A percentile compares a stretch with the other conserved stretches of the same genome.
phyloP scores from a whole-genome alignment of 2,113 vertebrate species.

The Eolophus roseicapilla region DNA sequence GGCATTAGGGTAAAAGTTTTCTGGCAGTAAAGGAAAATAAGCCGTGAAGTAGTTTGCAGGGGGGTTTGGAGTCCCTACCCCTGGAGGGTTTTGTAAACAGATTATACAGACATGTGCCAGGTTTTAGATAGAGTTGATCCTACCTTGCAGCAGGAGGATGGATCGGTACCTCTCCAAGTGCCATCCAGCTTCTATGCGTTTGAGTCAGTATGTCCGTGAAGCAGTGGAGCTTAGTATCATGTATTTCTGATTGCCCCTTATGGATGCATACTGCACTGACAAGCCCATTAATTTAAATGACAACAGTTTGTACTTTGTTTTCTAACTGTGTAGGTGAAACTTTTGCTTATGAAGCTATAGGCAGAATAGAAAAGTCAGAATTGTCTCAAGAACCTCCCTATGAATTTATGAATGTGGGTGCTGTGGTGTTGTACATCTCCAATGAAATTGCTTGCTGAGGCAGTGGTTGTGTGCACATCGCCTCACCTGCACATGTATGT shows the following conservation, averaged over 20 bases:
- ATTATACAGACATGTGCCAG: background rate
- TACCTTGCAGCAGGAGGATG: background rate
- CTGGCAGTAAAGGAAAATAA: slow-evolving; percentile 21
- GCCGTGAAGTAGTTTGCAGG: background rate
- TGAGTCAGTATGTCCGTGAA: background rate
- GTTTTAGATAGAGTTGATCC: background rate
- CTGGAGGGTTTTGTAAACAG: background rate
- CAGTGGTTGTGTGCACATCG: fast-evolving
- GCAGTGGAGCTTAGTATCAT: background rate
- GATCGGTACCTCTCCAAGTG: background rate
- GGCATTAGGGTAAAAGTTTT: slow-evolving; percentile 26
- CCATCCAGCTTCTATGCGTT: background rate
- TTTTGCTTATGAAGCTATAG: background rate
- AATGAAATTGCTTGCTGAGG: background rate
- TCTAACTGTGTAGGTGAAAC: background rate
- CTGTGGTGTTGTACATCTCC: background rate
- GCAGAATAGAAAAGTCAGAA: background rate
- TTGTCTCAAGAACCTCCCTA: background rate
- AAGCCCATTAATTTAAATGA: background rate
- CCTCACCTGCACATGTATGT: fast-evolving
- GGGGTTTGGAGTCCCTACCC: background rate
- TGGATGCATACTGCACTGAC: background rate
- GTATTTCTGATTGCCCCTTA: background rate
- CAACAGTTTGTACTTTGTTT: background rate
- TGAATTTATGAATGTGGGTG: background rate